Conservation (phyloP, 2,113 vertebrate genomes). For the Percina caprodes region DNA sequence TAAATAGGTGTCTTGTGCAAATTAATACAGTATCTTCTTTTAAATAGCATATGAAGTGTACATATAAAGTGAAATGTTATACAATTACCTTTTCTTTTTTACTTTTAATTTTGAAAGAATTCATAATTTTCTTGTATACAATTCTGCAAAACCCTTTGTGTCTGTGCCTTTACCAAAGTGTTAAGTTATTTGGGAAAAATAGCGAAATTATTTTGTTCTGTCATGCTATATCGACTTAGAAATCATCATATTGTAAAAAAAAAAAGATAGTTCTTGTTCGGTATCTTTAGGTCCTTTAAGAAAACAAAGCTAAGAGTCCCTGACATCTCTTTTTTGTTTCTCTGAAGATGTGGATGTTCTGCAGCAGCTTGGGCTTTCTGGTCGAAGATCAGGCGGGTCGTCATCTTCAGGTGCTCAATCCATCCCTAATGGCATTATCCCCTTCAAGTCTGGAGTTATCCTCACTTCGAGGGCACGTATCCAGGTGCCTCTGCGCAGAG, state of each 20-base stretch:
- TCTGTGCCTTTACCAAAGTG: background rate
- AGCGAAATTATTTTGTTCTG: background rate
- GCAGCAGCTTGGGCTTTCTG: conserved; percentile 90
- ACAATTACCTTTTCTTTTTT: background rate
- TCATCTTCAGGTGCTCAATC: conserved; percentile 72
- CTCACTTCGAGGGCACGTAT: conserved; percentile 90
- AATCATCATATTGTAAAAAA: background rate
- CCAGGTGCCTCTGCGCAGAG: conserved; percentile 83
- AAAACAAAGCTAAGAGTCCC: background rate
- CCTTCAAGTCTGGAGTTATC: conserved; percentile 93
- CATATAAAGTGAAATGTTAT: conserved; percentile 5
- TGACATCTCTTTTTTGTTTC: conserved; percentile 37
- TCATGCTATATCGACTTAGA: background rate
- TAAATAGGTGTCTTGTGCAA: background rate
- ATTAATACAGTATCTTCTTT: conserved; percentile 1
- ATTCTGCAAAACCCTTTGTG: background rate
- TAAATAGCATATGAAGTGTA: conserved; percentile 11
- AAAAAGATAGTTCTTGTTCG: background rate
- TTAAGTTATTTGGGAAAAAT: background rate
- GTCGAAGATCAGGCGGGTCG: conserved; percentile 75
- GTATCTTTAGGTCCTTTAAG: background rate
- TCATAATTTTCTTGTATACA: background rate
- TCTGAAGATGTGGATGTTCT: conserved; percentile 95
- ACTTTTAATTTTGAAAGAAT: background rate
- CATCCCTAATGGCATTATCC: conserved; percentile 89